phyloP scores from a whole-genome alignment of 1,140 invertebrate species.

The Gonatopus flavifemur region DNA sequence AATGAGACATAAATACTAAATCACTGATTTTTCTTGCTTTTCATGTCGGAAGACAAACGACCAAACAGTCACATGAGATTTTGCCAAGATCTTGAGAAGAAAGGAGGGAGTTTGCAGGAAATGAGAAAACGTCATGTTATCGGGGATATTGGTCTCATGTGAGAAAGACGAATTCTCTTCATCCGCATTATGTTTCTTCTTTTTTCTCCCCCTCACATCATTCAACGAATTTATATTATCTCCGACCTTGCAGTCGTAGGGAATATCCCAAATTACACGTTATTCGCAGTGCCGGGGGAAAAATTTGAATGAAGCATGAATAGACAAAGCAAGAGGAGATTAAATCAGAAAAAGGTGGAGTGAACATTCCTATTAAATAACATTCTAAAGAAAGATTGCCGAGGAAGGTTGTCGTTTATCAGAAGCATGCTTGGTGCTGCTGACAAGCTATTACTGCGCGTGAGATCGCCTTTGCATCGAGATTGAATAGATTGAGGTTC shows the following conservation, averaged over 20 bases:
- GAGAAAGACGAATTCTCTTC: no score
- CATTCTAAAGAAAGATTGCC: conserved; percentile 32
- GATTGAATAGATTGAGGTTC: conserved; percentile 37
- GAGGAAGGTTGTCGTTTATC: conserved; percentile 38
- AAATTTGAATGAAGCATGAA: background rate
- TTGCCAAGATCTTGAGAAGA: no score
- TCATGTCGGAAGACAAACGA: conserved; percentile 24
- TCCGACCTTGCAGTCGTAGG: no score
- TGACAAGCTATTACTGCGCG: conserved; percentile 41
- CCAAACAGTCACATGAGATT: conserved; percentile 16
- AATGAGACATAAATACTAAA: no score
- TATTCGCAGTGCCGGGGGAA: background rate
- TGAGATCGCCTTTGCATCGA: conserved; percentile 42
- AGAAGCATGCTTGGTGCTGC: conserved; percentile 30
- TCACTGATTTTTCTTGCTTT: no score
- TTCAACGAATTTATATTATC: no score
- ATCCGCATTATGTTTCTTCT: no score
- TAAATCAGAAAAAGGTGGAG: background rate
- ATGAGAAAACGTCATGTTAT: conserved; percentile 25
- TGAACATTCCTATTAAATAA: background rate
- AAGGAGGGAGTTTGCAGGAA: conserved; percentile 12
- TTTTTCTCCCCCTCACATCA: no score
- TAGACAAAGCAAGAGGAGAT: background rate
- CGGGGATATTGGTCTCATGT: conserved; percentile 19
- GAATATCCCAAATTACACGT: no score